These are phyloP conservation scores for Pammene fasciana DNA, from an alignment of 2,888 invertebrate genomes.

Conservation along the genomic window DNA sequence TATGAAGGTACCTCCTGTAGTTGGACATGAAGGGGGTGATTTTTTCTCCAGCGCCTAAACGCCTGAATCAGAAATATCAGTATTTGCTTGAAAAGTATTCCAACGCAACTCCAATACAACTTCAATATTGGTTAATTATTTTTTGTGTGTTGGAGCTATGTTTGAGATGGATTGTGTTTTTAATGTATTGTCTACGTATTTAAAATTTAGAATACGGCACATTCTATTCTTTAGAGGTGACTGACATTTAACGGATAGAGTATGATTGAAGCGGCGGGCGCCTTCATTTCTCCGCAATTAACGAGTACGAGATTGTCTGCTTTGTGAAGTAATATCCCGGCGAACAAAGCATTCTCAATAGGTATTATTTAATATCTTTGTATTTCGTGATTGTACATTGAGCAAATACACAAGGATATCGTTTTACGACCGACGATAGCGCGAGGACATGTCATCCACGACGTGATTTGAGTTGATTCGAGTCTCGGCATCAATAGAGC, in stretches of 20 bases:
- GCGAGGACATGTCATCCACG: not conserved
- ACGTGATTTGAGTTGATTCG: not conserved
- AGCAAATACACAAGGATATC: not conserved
- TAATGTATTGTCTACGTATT: too few species aligned
- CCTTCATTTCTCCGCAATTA: slow-evolving; percentile 18
- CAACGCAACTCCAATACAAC: too few species aligned
- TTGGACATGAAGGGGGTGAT: too few species aligned
- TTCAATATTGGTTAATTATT: too few species aligned
- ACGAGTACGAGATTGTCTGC: slow-evolving; percentile 11
- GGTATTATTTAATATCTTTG: not conserved
- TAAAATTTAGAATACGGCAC: too few species aligned
- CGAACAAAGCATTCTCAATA: not conserved
- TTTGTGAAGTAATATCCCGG: slow-evolving; percentile 14
- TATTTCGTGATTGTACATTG: not conserved
- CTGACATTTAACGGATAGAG: not conserved
- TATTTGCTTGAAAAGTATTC: too few species aligned
- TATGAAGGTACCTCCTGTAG: too few species aligned
- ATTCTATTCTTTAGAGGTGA: not conserved
- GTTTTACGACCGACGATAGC: not conserved
- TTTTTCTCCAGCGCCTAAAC: too few species aligned
- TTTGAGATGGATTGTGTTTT: too few species aligned
- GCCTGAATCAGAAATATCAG: too few species aligned
- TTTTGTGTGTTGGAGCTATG: too few species aligned
- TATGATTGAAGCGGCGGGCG: slow-evolving; percentile 15
- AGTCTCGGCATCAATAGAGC: not conserved